phyloP scores from a whole-genome alignment of 2,113 vertebrate genomes.

The Micronycteris hirsuta region DNA sequence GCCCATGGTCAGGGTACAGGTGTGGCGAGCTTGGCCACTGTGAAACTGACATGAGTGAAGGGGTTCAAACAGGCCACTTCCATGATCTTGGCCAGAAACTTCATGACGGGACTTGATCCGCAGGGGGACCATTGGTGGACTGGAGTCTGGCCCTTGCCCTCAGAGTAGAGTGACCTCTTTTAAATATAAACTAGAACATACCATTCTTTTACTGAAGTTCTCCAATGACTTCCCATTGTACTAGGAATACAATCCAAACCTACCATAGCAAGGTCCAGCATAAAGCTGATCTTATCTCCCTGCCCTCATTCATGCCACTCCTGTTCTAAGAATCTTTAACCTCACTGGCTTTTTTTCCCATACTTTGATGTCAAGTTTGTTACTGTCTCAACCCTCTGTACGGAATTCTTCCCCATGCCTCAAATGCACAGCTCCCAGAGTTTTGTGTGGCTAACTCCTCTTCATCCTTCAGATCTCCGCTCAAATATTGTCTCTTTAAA shows the following conservation, averaged over 20 bases:
- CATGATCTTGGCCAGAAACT: conserved; percentile 80
- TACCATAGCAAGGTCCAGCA: not conserved
- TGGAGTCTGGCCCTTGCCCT: no score
- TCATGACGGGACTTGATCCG: not conserved
- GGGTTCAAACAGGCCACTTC: conserved; percentile 88
- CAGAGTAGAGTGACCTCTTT: not conserved
- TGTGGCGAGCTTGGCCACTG: no score
- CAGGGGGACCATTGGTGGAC: fast-evolving
- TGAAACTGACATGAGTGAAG: conserved; percentile 73
- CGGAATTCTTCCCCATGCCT: not conserved
- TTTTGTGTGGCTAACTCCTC: not conserved
- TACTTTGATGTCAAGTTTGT: not conserved
- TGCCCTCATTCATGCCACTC: not conserved
- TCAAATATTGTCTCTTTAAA: not conserved
- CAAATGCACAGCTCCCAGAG: not conserved
- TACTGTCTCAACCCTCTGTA: not conserved
- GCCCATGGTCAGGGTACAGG: no score
- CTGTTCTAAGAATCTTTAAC: not conserved
- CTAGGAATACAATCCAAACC: not conserved
- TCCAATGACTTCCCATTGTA: not conserved
- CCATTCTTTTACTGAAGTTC: not conserved
- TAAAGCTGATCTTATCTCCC: not conserved
- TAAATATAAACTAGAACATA: not conserved
- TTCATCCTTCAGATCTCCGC: not conserved
- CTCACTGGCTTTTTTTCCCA: not conserved